Evolutionary conservation across 2,113 vertebrate species (phyloP).

Genomic region (Poicephalus meyeri): DNA sequence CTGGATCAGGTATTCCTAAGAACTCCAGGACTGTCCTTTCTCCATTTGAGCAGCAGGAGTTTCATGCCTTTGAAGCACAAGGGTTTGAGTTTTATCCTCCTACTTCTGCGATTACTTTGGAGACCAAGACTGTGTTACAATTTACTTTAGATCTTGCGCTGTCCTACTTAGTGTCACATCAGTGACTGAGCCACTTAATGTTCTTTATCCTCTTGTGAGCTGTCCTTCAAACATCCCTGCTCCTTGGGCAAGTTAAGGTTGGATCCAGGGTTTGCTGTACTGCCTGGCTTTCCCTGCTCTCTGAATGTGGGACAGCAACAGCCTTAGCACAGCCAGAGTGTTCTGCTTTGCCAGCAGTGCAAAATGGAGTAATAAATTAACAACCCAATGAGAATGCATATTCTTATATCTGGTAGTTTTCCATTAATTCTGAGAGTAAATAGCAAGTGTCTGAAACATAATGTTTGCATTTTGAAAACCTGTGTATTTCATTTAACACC

Average conservation of each 20-base stretch:
- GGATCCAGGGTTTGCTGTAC: neutral
- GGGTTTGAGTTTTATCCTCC: neutral
- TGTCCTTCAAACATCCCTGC: neutral
- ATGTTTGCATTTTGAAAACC: conserved; percentile 51
- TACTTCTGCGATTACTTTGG: neutral
- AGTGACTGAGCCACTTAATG: neutral
- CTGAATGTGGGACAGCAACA: neutral
- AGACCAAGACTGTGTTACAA: neutral
- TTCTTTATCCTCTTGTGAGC: neutral
- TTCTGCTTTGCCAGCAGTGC: neutral
- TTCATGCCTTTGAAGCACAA: neutral
- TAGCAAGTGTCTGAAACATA: conserved; percentile 24
- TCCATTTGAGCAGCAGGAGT: neutral
- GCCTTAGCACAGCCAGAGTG: neutral
- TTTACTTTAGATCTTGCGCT: neutral
- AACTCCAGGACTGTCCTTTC: neutral
- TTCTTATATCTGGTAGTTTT: conserved; percentile 45
- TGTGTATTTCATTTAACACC: conserved; percentile 40
- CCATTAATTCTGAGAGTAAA: conserved; percentile 32
- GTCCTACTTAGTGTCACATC: neutral
- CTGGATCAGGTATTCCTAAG: neutral
- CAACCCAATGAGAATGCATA: neutral
- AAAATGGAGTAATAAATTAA: neutral
- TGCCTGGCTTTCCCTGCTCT: neutral
- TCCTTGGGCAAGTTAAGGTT: neutral